Base-by-base conservation (phyloP, 2,113 vertebrate species). In the Lucifuga dentata region DNA sequence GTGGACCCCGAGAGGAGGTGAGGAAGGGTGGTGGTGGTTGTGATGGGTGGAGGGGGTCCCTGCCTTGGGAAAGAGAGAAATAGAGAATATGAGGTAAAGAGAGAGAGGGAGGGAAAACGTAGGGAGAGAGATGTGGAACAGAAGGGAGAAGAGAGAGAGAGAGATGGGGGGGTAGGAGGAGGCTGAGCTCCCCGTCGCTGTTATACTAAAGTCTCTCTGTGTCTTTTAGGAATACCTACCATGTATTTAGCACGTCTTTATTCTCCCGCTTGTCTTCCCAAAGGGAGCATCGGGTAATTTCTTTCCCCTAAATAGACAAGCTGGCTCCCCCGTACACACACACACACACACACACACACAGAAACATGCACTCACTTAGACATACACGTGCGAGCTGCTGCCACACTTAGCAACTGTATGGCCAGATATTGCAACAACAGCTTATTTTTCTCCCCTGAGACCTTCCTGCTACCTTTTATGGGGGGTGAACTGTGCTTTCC, bases 301-400 rank as follows among this genome's bases (percentile, higher is more conserved):
- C 55, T 63, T 65, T 65, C 60, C 62, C 24, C 67, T 81, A 75
- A 85, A 88, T 71, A 85, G 73, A 80, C 64, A 72, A 76, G 50
- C 57, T 46, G 29, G 17, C 68, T 43, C 46, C 24, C 52, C 36
- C 29, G n/a, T 38, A 44, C 5, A 36, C 55, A 39, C 53, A 32
- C 24, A 32, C 26, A 52, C 50, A 35, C 38, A 65, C 61, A 48
- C 12, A 32, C 26, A 52, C 50, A 35, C 38, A 65, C 61, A 48
- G 10, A 38, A 16, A 56, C 50, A 68, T 12, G 49, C 36, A 36
- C 44, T 36, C n/a, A 16, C 39, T 49, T 33, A 44, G 13, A 58
- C 67, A 64, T 56, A 40, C 63, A 76, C 43, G 17, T 26, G 50
- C 52, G 36, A 52, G 45, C 79, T 39, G 1, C 39, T 11, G 55